Evolutionary conservation across 2,113 vertebrate species (phyloP), one percentile per base, ranked within the genome.

Genomic region (Ophthalmolycus amberensis): DNA sequence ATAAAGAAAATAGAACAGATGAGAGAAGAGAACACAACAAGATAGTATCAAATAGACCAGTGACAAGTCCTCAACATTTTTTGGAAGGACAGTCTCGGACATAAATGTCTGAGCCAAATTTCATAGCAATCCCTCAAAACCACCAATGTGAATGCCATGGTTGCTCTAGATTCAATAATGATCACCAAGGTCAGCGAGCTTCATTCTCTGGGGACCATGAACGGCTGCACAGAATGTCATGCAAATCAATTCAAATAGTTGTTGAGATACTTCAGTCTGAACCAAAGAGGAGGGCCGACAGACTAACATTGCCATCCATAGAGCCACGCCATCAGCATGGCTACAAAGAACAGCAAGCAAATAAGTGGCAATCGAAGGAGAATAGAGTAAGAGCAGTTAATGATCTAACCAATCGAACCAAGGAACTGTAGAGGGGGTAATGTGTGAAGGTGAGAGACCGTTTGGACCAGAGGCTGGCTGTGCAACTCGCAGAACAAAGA

Each of bases 391-490:
- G 38, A 52, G 20, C 7, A 68, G 11, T n/a, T 29, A 34, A n/a
- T 42, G 5, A 44, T 48, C 29, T 29, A 48, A 48, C 11, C 6
- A 48, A 29, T 64, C 63, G 10, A 62, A 59, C n/a, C 20, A 29
- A 50, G 18, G 34, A 29, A 10, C 15, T 37, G 15, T 59, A 76
- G 8, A 7, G 2, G 14, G 52, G 52, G 9, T n/a, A n/a, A 54
- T 4, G 25, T 68, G 68, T 52, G 62, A 71, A 18, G 38, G 46
- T 32, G 34, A 38, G 76, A 77, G 44, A 89, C 66, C 11, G n/a
- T 34, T 81, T 79, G 32, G 69, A 70, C 42, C 14, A 27, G 37
- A 70, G 29, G 27, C 76, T 80, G 63, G 69, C 80, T 1, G 56
- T 71, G n/a, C 71, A 62, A 59, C 71, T 15, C 15, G 46, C 9